Base-by-base conservation (phyloP, 2,888 invertebrate species). In the Ferrisia virgata region DNA sequence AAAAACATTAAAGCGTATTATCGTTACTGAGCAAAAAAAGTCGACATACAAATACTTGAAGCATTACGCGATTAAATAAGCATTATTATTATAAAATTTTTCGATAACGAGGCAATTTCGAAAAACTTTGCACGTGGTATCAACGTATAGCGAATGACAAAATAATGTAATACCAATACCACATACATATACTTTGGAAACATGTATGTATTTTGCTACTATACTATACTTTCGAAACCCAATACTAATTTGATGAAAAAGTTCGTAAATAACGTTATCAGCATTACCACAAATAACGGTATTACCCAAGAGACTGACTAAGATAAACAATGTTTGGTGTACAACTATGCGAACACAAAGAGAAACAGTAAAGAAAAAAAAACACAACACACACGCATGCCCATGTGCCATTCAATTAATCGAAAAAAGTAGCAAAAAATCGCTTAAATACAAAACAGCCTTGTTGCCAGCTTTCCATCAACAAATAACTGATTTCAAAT, bases 261-360 rank as follows among this genome's bases (percentile, higher is more conserved):
- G 72, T 76, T 36, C 72, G 72, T 76, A 76, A 76, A 76, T 76
- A 76, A 76, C 72, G 72, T 76, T 76, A 76, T 76, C 72, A 36
- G 36, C 11, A 36, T n/a, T 36, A 36, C 33, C 72, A 36, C 72
- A 69, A 69, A 31, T 69, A 69, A 69, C 69, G 69, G 69, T 33
- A 36, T 76, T 76, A 76, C 72, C 36, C 72, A 76, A 76, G 72
- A 76, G 72, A 76, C 72, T 76, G 31, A n/a, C 18, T 28, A 33
- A 76, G 72, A 76, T 76, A 76, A 76, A 76, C 72, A 53, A 53
- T 22, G 22, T 53, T 53, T 22, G 53, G 53, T 18, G 53, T 53
- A 11, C 11, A 22, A 11, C 9, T 1, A 53, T 53, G 53, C 53
- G 53, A 4, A 40, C 40, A 40, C 40, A 40, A 40, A 47, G 47